Base-by-base conservation (phyloP, 2,797 vertebrate species). In the Crenuchus spilurus region DNA sequence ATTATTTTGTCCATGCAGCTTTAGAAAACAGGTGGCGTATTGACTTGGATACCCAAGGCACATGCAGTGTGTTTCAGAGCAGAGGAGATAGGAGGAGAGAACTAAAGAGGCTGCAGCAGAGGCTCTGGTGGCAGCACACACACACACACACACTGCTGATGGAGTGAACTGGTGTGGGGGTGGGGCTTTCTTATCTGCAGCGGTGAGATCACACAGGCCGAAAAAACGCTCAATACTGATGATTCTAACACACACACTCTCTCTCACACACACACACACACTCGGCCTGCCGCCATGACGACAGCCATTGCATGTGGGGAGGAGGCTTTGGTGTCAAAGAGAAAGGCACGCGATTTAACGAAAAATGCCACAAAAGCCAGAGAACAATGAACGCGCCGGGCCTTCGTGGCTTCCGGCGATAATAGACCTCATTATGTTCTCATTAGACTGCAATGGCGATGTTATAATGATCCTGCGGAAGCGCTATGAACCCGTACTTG, bases 391-490 rank as follows among this genome's bases (percentile, higher is more conserved):
- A 62, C 52, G 41, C 54, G 70, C 7, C 63, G 68, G 68, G 70
- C 37, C 52, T 71, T 63, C 20, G 61, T 41, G 55, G 74, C 77
- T 69, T 63, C 66, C 72, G 42, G 70, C 69, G 61, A 76, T 71
- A 78, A 67, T 41, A 72, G 57, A 68, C 62, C 70, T 78, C 74
- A 79, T 82, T 76, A 79, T 79, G 72, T 79, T 74, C 80, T 82
- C 77, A 82, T 79, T 82, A 82, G 72, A 42, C 60, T 4, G 33
- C 68, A 22, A 62, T 49, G 67, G 62, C 77, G 74, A 75, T 31
- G 72, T 74, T 69, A 67, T 81, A 74, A 81, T 81, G 79, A 78
- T 81, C 68, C 75, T 77, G 79, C 63, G 72, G 68, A 71, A 75
- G 71, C 61, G 75, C 75, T 82, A 77, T 71, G 65, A 80, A 75